A percentile compares a stretch with the other conserved stretches of the same genome.
Evolutionary conservation across 2,888 invertebrate species (phyloP).

Genomic region (Cheilosia vulpina): DNA sequence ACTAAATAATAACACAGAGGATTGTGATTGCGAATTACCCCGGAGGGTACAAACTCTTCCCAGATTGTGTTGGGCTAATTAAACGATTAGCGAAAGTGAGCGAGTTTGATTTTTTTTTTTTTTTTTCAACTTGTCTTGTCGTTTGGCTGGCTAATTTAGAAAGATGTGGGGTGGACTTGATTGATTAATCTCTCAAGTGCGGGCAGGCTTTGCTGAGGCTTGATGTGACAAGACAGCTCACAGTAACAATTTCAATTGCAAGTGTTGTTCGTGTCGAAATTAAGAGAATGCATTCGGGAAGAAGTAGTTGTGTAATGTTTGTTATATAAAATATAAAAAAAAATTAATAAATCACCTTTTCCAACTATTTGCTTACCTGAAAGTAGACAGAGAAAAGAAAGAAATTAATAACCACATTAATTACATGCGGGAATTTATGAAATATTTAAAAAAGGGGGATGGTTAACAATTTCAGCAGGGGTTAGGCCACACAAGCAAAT

Average conservation of each 20-base stretch:
- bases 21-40: constrained; percentile 23
- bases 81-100: constrained; percentile 37
- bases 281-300: neutral
- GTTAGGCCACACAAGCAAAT: neutral
- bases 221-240: neutral
- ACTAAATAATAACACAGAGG: constrained; percentile 28
- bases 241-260: neutral
- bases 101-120: constrained; percentile 7
- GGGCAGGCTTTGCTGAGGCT: constrained; percentile 7
- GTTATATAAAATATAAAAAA: neutral
- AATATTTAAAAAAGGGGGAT: neutral
- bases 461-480: constrained; percentile 3
- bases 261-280: no score
- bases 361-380: constrained; percentile 65
- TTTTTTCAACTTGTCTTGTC: neutral
- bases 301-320: no score
- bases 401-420: constrained; percentile 4
- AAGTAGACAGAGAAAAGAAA: constrained; percentile 32
- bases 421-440: neutral
- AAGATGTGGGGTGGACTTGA: constrained; percentile 31
- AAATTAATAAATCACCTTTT: constrained; percentile 63
- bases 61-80: constrained; percentile 36
- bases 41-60: constrained; percentile 10
- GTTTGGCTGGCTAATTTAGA: constrained; percentile 31
- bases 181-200: constrained; percentile 57